Conservation (phyloP, 2,888 invertebrate species). For the Drosophila subquinaria region DNA sequence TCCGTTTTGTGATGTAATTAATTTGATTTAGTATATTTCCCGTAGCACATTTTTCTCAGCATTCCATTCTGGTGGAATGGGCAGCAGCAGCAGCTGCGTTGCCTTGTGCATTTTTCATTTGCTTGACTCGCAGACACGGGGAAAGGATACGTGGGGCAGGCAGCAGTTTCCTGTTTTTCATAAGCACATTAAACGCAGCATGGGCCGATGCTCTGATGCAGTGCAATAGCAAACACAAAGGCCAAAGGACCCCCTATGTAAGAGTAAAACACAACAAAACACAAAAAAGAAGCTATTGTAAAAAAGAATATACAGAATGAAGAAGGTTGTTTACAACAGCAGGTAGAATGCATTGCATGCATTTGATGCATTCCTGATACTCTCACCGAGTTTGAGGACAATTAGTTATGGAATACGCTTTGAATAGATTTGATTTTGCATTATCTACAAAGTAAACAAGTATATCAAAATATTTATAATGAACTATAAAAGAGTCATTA, state of each 20-base stretch:
- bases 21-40: conserved; percentile 57
- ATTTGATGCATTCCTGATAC: conserved; percentile 50
- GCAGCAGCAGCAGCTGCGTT: conserved; percentile 27
- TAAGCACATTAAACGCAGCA: conserved; percentile 63
- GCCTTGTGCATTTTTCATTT: conserved; percentile 56
- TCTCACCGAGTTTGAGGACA: not conserved
- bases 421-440: not conserved
- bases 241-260: conserved; percentile 26
- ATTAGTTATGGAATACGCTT: too few relatives aligned
- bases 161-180: conserved; percentile 55
- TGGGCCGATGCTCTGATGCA: conserved; percentile 52
- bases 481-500: too few relatives aligned
- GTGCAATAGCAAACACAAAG: conserved; percentile 48
- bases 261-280: conserved; percentile 6
- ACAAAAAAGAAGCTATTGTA: conserved; percentile 26
- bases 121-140: conserved; percentile 8
- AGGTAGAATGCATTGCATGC: conserved; percentile 52
- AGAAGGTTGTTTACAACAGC: conserved; percentile 49
- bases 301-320: conserved; percentile 13
- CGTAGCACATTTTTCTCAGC: conserved; percentile 34
- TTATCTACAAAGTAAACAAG: not conserved
- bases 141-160: conserved; percentile 9
- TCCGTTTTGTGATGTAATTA: conserved; percentile 55
- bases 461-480: too few relatives aligned
- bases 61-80: not conserved